Conservation (phyloP, 2,797 vertebrate species). For the Champsocephalus gunnari region DNA sequence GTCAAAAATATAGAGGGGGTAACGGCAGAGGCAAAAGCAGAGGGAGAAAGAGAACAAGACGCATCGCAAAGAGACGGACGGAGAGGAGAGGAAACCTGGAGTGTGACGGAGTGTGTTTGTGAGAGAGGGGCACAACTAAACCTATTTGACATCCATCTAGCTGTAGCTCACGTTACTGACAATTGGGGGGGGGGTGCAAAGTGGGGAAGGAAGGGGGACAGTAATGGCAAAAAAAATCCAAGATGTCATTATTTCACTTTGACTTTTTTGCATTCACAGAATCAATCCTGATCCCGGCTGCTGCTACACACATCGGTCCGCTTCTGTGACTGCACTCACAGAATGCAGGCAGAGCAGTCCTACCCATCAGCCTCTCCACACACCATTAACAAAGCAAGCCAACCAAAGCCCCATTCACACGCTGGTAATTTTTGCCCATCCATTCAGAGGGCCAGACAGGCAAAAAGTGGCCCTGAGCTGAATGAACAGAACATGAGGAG, state of each 20-base stretch:
- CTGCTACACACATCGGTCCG: slow-evolving; percentile 38
- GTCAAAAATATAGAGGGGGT: slow-evolving; percentile 66
- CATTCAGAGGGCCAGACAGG: slow-evolving; percentile 61
- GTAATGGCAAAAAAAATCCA: slow-evolving; percentile 56
- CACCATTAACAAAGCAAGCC: slow-evolving; percentile 70
- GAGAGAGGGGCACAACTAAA: slow-evolving; percentile 38
- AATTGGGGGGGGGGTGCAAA: slow-evolving; percentile 9
- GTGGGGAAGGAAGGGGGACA: background rate
- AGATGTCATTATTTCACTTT: slow-evolving; percentile 59
- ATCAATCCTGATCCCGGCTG: slow-evolving; percentile 43
- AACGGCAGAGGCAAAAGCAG: slow-evolving; percentile 47
- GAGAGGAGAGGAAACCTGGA: slow-evolving; percentile 36
- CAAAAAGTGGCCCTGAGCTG: slow-evolving; percentile 52
- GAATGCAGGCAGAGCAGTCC: slow-evolving; percentile 43
- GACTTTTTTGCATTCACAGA: slow-evolving; percentile 53
- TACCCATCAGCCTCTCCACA: slow-evolving; percentile 56
- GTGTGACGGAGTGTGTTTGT: slow-evolving; percentile 36
- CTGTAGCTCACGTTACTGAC: slow-evolving; percentile 54
- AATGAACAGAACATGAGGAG: slow-evolving; percentile 39
- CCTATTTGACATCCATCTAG: slow-evolving; percentile 62
- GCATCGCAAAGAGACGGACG: slow-evolving; percentile 37
- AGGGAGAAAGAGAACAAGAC: slow-evolving; percentile 38
- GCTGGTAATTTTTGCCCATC: slow-evolving; percentile 57
- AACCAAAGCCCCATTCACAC: slow-evolving; percentile 66
- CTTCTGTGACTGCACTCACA: slow-evolving; percentile 39